Conservation (phyloP, 2,113 vertebrate genomes). For the Megaptera novaeangliae region DNA sequence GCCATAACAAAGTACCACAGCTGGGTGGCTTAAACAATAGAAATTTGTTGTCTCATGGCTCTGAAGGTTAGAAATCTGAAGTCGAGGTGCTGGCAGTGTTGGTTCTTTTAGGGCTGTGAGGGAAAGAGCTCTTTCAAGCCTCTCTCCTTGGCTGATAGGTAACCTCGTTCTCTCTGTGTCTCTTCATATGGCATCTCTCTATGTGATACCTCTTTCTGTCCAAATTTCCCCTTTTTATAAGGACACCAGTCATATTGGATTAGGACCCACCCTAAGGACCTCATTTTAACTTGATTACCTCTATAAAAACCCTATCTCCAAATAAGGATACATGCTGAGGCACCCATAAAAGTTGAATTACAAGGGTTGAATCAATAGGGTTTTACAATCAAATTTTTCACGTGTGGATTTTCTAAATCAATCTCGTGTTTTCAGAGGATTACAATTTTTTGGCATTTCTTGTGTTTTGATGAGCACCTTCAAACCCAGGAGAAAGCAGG, state of each 20-base stretch:
- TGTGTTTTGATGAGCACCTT: background rate
- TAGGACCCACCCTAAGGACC: background rate
- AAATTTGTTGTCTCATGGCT: background rate
- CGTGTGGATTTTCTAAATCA: background rate
- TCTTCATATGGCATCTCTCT: background rate
- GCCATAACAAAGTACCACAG: background rate
- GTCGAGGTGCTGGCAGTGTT: background rate
- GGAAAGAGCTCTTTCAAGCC: background rate
- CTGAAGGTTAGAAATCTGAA: background rate
- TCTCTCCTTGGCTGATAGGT: background rate
- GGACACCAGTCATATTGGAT: background rate
- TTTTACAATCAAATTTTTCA: constrained; percentile 13
- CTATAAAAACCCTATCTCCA: background rate
- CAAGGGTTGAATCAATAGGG: background rate
- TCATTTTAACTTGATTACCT: background rate
- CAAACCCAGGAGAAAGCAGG: background rate
- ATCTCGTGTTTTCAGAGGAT: background rate
- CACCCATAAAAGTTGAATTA: background rate
- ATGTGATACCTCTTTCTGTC: background rate
- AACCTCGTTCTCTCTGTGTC: background rate
- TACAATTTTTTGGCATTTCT: background rate
- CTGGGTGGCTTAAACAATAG: background rate
- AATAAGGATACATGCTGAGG: background rate
- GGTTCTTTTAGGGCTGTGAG: background rate
- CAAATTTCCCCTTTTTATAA: background rate